These are phyloP conservation scores for Orthosia incerta DNA, from an alignment of 2,888 invertebrate genomes.

Conservation along the genomic window DNA sequence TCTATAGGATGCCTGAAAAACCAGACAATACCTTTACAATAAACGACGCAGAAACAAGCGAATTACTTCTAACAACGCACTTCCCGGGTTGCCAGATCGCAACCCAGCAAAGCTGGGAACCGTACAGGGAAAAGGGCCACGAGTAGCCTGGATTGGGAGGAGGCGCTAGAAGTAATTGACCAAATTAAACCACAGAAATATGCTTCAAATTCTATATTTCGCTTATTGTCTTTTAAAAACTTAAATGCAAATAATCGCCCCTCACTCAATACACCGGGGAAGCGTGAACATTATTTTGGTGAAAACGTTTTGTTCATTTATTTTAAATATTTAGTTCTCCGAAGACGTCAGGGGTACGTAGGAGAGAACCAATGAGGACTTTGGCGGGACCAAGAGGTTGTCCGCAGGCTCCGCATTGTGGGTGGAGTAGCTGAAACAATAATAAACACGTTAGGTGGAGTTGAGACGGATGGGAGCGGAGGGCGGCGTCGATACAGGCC, in stretches of 20 bases:
- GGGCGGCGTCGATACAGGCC: too few relatives aligned
- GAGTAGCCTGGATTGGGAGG: too few relatives aligned
- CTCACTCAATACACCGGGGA: conserved; percentile 52
- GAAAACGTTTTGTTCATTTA: not conserved
- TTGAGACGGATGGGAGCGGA: not conserved
- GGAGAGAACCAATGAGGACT: conserved; percentile 92
- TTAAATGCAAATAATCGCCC: conserved; percentile 70
- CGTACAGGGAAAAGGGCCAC: too few relatives aligned
- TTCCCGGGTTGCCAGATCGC: too few relatives aligned
- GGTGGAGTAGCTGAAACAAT: conserved; percentile 90
- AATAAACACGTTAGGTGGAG: conserved; percentile 18
- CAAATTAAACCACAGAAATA: conserved; percentile 44
- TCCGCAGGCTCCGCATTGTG: conserved; percentile 82
- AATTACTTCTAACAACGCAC: too few relatives aligned
- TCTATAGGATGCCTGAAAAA: too few relatives aligned
- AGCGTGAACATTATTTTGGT: conserved; percentile 38
- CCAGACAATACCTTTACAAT: too few relatives aligned
- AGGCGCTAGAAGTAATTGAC: too few relatives aligned
- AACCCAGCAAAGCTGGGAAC: too few relatives aligned
- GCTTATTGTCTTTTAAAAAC: conserved; percentile 50
- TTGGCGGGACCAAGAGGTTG: conserved; percentile 91
- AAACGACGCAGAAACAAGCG: too few relatives aligned
- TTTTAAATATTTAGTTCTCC: conserved; percentile 68
- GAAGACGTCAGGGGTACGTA: conserved; percentile 91
- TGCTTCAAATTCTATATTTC: conserved; percentile 54